Percentiles rank a stretch among this genome's conserved stretches.
Conservation (phyloP, 2,888 invertebrate species). For the Alentia gelatinosa region DNA sequence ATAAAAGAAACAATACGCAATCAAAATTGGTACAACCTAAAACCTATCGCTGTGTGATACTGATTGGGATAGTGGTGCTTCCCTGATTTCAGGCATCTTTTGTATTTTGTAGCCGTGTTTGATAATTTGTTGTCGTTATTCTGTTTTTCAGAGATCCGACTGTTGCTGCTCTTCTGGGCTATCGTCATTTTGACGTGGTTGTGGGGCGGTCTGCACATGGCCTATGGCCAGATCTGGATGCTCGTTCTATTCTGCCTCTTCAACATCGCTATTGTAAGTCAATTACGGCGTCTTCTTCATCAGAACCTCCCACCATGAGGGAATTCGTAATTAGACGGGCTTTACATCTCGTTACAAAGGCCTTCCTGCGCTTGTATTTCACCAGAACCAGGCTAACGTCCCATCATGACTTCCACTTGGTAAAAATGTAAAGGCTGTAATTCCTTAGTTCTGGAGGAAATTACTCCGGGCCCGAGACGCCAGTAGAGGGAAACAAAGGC, state of each 20-base stretch:
- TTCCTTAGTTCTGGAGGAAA: neutral
- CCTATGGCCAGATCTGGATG: slow-evolving; percentile 78
- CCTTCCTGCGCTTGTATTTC: too few relatives aligned
- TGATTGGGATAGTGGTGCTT: too few relatives aligned
- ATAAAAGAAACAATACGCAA: too few relatives aligned
- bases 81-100: too few relatives aligned
- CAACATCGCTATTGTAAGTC: slow-evolving; percentile 66
- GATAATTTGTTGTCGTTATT: too few relatives aligned
- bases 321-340: neutral
- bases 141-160: slow-evolving; percentile 71
- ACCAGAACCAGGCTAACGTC: neutral
- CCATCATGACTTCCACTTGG: neutral
- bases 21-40: too few relatives aligned
- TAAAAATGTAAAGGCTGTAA: neutral
- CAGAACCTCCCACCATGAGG: neutral
- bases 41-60: too few relatives aligned
- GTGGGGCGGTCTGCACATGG: slow-evolving; percentile 78
- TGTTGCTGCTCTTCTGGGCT: slow-evolving; percentile 74
- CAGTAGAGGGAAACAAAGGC: neutral
- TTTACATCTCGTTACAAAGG: neutral
- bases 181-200: slow-evolving; percentile 73
- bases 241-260: slow-evolving; percentile 77
- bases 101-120: too few relatives aligned
- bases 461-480: neutral
- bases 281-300: neutral